Base-by-base conservation (phyloP, 2,888 invertebrate genomes). In the Perithous albicinctus region DNA sequence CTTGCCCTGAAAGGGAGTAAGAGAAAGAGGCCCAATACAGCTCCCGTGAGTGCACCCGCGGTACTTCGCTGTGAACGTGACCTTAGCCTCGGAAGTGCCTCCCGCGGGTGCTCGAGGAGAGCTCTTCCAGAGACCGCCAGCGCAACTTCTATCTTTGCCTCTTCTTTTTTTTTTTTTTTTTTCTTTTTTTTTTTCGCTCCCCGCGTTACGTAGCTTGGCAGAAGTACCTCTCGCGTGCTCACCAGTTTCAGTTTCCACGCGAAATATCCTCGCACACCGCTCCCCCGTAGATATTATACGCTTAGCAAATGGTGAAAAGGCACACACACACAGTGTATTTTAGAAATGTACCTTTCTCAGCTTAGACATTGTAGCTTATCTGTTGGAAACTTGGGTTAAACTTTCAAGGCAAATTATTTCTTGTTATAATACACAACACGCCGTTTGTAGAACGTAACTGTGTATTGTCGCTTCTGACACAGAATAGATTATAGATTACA, bases 21-120 rank as follows among this genome's bases (percentile, higher is more conserved):
- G 77, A 72, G 51, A 79, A 70, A 72, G 70, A 76, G 64, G 77
- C 64, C 51, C 59, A 66, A 43, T 59, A 29, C 32, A 64, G 78
- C 78, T 78, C 56, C 59, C 59, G 64, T 7, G 56, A 69, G 63
- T 54, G 81, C 61, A 74, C 38, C n/a, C 72, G 73, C 78, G 73
- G 78, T 70, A 82, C 74, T 85, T 82, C 59, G 77, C 82, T 84
- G 85, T 85, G 84, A 85, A 85, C 84, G 85, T 85, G 85, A 85
- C 85, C 85, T 85, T 82, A 85, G 83, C 78, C 83, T 85, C 81
- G 84, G 84, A 84, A 84, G 80, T 85, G 72, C 78, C 83, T 79
- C 74, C 72, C 70, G 80, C 64, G 70, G 63, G 59, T 70, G 29
- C 51, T 56, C 54, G n/a, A 35, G 20, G 18, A 18, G 15, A 18